Evolutionary conservation across 2,113 vertebrate genomes (phyloP).

Genomic region (Cettia cetti): DNA sequence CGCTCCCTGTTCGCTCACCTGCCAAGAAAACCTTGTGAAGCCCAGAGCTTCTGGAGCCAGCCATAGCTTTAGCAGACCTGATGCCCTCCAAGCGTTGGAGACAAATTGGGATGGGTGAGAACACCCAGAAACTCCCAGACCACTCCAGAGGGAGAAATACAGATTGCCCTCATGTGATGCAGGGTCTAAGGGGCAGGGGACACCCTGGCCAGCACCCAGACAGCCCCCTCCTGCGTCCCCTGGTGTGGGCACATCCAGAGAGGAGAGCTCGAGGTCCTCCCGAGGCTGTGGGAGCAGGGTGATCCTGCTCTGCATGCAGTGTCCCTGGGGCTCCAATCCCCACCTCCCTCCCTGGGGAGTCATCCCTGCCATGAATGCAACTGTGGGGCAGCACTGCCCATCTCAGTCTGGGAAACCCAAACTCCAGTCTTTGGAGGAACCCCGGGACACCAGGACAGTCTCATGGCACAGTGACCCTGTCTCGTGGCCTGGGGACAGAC

Average conservation of each 20-base stretch:
- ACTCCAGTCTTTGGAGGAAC: neutral
- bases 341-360: neutral
- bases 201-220: neutral
- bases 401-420: neutral
- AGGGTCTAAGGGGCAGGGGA: neutral
- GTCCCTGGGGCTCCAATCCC: neutral
- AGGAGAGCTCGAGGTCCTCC: neutral
- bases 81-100: neutral
- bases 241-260: neutral
- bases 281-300: neutral
- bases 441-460: neutral
- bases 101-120: neutral
- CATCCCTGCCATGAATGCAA: neutral
- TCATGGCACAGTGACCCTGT: neutral
- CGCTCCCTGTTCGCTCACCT: constrained; percentile 88
- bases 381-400: neutral
- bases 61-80: neutral
- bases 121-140: neutral
- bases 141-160: neutral
- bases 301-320: neutral
- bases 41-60: neutral
- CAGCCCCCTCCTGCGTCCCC: neutral
- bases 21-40: neutral
- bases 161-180: fast-evolving
- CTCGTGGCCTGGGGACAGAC: neutral